phyloP scores from a whole-genome alignment of 2,888 invertebrate species.

The Unio pictorum region DNA sequence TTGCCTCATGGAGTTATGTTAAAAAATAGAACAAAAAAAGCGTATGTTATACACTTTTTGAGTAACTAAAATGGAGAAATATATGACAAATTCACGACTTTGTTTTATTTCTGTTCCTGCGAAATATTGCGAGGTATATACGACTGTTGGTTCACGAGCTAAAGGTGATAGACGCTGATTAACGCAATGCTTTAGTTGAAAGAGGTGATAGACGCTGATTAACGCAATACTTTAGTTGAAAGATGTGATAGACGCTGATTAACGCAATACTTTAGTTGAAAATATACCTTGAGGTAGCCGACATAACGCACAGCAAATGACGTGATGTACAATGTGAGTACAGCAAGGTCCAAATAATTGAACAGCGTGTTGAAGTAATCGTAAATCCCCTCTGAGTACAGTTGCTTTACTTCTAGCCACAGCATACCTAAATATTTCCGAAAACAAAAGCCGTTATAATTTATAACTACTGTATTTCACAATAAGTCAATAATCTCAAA shows the following conservation, averaged over 20 bases:
- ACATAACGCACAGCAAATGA: not conserved
- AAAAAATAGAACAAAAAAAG: too few relatives aligned
- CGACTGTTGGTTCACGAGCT: too few relatives aligned
- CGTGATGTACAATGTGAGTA: conserved; percentile 1
- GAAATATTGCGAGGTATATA: too few relatives aligned
- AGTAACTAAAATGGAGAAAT: too few relatives aligned
- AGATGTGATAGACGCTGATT: too few relatives aligned
- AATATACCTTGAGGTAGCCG: not conserved
- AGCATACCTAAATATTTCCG: not conserved
- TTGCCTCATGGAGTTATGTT: too few relatives aligned
- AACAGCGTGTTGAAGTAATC: conserved; percentile 3
- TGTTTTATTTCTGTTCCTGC: too few relatives aligned
- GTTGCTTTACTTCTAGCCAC: conserved; percentile 2
- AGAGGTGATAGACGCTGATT: too few relatives aligned
- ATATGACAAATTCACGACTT: too few relatives aligned
- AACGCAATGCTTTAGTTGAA: not conserved
- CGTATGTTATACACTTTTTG: too few relatives aligned
- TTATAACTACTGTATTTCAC: too few relatives aligned
- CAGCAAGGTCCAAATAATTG: conserved; percentile 6
- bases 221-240: not conserved
- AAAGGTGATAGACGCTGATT: not conserved
- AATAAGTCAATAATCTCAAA: too few relatives aligned
- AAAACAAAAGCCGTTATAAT: not conserved
- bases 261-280: not conserved
- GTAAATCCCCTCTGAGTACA: not conserved